These are phyloP conservation scores for Oegoconia quadripuncta DNA, from an alignment of 2,888 invertebrate genomes.

Conservation along the genomic window DNA sequence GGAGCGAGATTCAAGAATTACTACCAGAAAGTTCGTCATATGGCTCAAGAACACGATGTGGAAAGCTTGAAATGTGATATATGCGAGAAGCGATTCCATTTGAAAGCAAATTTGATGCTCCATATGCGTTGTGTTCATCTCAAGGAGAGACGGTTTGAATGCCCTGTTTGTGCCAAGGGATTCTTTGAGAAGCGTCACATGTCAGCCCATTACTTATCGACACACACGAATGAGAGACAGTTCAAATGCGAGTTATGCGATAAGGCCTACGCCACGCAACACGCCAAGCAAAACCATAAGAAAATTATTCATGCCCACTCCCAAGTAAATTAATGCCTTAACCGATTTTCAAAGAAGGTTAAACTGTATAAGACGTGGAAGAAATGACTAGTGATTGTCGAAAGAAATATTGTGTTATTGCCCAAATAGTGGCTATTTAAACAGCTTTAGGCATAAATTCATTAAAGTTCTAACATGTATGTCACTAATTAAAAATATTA, in stretches of 20 bases:
- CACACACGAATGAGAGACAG: conserved; percentile 71
- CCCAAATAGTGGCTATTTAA: too few relatives aligned
- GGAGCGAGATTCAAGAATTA: conserved; percentile 68
- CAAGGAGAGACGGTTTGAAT: conserved; percentile 65
- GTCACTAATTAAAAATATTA: too few relatives aligned
- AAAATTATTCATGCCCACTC: conserved; percentile 67
- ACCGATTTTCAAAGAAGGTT: too few relatives aligned
- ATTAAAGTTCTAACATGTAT: too few relatives aligned
- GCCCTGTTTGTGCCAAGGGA: conserved; percentile 66
- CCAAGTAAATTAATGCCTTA: too few relatives aligned
- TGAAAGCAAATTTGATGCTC: conserved; percentile 57
- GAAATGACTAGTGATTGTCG: too few relatives aligned
- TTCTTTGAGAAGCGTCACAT: conserved; percentile 70
- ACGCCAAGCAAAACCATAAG: conserved; percentile 63
- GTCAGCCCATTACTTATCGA: conserved; percentile 68
- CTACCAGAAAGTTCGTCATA: conserved; percentile 67
- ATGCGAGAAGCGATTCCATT: conserved; percentile 67
- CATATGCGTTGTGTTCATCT: conserved; percentile 67
- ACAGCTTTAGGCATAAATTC: too few relatives aligned
- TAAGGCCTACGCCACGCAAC: conserved; percentile 72
- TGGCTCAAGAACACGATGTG: conserved; percentile 65
- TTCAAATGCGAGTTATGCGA: conserved; percentile 81
- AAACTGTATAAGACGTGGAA: too few relatives aligned
- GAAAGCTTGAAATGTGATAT: conserved; percentile 65
- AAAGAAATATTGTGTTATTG: too few relatives aligned